Base-by-base conservation (phyloP, 2,113 vertebrate species). In the Psilopsiagon aymara region DNA sequence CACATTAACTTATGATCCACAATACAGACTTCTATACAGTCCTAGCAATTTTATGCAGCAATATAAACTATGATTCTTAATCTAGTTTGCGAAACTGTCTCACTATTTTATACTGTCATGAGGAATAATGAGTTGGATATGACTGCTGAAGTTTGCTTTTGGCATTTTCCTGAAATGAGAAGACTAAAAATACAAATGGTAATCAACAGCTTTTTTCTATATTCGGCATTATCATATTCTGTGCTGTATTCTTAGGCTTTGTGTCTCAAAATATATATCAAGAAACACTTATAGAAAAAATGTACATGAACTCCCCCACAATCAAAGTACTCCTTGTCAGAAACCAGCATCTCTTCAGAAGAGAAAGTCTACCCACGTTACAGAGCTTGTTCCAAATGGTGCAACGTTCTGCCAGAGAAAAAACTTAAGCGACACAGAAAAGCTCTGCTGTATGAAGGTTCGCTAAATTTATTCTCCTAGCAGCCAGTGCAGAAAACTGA, bases 1-100 rank as follows among this genome's bases (percentile, higher is more conserved):
- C 85, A 44, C 51, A 78, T 95, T 93, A 81, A 80, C 80, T 95
- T 86, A 53, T 66, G 90, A 78, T 84, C 25, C 24, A 69, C 71
- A 82, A 44, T 60, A 73, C 27, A 79, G 78, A 84, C 86, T 94
- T 86, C 81, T 91, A 91, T 16, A 47, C 21, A 81, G 77, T 90
- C 78, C 93, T 66, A 57, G 66, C 83, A 25, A 55, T 84, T 94
- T 93, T 86, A 85, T 95, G 86, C 81, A 76, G 91, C 76, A 88
- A 88, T 66, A 84, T 53, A 78, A 91, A 37, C 81, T 70, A 59
- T 59, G 85, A 92, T 94, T 96, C 86, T 88, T 97, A 93, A 95
- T 95, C 73, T 81, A 77, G 46, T 88, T 93, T 94, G 64, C 82
- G 70, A 93, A 94, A 81, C 10, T 69, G n/a, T 49, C 59, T 91